phyloP scores from a whole-genome alignment of 92 coral and sea anemone genomes.

The Heteractis magnifica region DNA sequence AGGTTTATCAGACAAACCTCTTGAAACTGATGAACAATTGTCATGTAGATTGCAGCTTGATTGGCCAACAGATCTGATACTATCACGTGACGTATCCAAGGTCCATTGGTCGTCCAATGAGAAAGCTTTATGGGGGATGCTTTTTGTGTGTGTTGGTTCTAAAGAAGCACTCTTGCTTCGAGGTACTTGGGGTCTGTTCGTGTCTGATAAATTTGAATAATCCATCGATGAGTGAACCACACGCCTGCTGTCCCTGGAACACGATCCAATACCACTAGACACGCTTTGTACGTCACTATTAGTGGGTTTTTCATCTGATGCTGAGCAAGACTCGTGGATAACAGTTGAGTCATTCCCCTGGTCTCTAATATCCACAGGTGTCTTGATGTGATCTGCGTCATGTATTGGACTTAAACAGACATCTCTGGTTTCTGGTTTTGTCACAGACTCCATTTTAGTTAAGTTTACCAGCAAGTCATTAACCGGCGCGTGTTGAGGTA shows the following conservation, averaged over 20 bases:
- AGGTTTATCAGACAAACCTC: background rate
- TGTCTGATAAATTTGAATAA: conserved; percentile 26
- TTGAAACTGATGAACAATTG: background rate
- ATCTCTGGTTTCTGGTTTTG: conserved; percentile 52
- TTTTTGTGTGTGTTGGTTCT: background rate
- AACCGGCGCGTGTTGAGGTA: conserved; percentile 81
- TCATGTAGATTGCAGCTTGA: background rate
- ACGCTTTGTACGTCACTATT: background rate
- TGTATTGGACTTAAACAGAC: conserved; percentile 68
- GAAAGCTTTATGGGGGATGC: background rate
- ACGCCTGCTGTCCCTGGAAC: conserved; percentile 25
- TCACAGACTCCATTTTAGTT: background rate
- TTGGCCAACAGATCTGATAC: background rate
- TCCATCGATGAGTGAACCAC: conserved; percentile 11
- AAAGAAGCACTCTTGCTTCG: background rate
- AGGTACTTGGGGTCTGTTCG: background rate
- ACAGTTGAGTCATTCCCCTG: background rate
- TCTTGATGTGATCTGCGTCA: background rate
- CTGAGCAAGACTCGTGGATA: background rate
- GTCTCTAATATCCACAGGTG: background rate
- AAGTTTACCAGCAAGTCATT: conserved; percentile 48
- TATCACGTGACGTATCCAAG: conserved; percentile 2
- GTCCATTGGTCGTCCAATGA: background rate
- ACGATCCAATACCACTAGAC: conserved; percentile 53
- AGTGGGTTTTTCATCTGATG: background rate